A percentile compares a stretch with the other conserved stretches of the same genome.
Evolutionary conservation across 2,797 vertebrate species (phyloP).

Genomic region (Hirundo rustica): DNA sequence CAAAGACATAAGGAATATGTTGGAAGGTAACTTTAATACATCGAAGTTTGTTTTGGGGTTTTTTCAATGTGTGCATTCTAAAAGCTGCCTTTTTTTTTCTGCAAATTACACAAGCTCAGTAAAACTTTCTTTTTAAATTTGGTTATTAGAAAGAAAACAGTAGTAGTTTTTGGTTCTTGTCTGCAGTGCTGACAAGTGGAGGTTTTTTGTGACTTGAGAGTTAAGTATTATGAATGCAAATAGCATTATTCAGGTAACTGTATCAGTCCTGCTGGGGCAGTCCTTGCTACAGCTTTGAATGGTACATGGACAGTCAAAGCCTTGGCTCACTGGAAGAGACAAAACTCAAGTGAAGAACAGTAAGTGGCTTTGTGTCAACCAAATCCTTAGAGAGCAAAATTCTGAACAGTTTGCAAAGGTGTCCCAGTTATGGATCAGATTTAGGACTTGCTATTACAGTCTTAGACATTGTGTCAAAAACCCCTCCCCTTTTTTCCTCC

Average conservation of each 20-base stretch:
- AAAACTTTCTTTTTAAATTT: not conserved
- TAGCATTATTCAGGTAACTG: not conserved
- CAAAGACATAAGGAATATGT: conserved; percentile 91
- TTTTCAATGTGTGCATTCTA: not conserved
- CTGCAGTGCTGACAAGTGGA: not conserved
- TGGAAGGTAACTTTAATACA: conserved; percentile 83
- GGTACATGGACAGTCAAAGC: not conserved
- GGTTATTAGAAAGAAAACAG: not conserved
- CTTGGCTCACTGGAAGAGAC: not conserved
- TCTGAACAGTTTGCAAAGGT: not conserved
- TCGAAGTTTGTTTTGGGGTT: not conserved
- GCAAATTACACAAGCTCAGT: not conserved
- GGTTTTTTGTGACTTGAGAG: accelerated
- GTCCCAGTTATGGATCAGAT: not conserved
- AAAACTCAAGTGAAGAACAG: not conserved
- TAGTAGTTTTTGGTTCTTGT: not conserved
- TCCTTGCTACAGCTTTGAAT: not conserved
- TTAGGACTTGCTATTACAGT: too few species aligned
- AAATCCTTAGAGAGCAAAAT: not conserved
- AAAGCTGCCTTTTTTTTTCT: not conserved
- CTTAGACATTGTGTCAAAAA: not conserved
- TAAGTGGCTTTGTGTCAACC: not conserved
- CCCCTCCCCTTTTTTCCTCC: not conserved
- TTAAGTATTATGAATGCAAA: not conserved
- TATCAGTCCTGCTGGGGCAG: not conserved